Evolutionary conservation across 2,797 vertebrate genomes (phyloP).

Genomic region (Xyrichtys novacula): DNA sequence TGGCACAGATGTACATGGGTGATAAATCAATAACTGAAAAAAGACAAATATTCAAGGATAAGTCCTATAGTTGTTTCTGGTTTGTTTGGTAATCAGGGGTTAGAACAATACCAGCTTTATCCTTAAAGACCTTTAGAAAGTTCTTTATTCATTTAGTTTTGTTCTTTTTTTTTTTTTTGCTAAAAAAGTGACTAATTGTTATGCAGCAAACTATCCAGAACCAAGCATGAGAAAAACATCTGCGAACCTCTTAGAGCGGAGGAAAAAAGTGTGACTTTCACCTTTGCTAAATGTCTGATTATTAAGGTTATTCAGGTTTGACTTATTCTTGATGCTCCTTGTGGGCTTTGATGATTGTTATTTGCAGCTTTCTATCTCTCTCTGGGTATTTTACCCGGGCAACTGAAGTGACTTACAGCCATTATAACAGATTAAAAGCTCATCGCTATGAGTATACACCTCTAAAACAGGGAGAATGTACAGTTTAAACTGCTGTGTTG

Average conservation of each 20-base stretch:
- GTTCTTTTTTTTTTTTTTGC: conserved; percentile 11
- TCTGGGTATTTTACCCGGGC: conserved; percentile 74
- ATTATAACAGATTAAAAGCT: conserved; percentile 68
- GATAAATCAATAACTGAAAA: conserved; percentile 8
- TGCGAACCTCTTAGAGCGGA: conserved; percentile 41
- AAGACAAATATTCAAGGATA: not conserved
- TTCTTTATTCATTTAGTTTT: conserved; percentile 7
- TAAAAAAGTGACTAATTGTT: conserved; percentile 35
- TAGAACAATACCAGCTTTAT: conserved; percentile 21
- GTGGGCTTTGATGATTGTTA: conserved; percentile 89
- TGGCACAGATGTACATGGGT: not conserved
- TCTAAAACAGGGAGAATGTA: conserved; percentile 72
- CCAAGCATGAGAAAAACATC: conserved; percentile 56
- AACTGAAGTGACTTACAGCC: conserved; percentile 83
- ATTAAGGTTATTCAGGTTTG: conserved; percentile 94
- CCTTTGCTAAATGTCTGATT: conserved; percentile 65
- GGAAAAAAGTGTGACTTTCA: conserved; percentile 73
- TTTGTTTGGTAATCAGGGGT: conserved; percentile 14
- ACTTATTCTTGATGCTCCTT: conserved; percentile 84
- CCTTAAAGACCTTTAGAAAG: conserved; percentile 18
- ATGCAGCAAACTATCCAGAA: conserved; percentile 37
- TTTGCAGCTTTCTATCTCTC: conserved; percentile 89
- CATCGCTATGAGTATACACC: conserved; percentile 58
- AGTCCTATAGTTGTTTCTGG: conserved; percentile 5
- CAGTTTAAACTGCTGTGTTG: conserved; percentile 62